These are phyloP conservation scores for Prorops nasuta DNA, from an alignment of 1,140 invertebrate genomes.

Conservation along the genomic window DNA sequence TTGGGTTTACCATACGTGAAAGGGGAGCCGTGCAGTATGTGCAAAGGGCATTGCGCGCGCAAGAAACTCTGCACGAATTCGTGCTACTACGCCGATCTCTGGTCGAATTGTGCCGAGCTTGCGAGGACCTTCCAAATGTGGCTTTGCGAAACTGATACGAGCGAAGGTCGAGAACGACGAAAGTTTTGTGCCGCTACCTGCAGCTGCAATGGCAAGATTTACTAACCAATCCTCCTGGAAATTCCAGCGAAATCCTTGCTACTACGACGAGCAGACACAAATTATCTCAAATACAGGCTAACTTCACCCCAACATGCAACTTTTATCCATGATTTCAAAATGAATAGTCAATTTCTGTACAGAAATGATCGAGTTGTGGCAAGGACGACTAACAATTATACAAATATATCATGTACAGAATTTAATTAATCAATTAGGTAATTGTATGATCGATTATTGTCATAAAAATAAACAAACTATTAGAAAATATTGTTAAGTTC, in stretches of 20 bases:
- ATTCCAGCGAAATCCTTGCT: not conserved
- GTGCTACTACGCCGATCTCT: constrained; percentile 69
- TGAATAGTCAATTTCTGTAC: not conserved
- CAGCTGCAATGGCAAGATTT: constrained; percentile 61
- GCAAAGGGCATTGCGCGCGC: constrained; percentile 63
- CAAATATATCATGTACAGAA: too few relatives aligned
- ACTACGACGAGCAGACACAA: too few relatives aligned
- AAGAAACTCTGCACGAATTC: constrained; percentile 72
- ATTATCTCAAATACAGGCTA: too few relatives aligned
- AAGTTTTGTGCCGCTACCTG: constrained; percentile 72
- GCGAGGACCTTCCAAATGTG: constrained; percentile 59
- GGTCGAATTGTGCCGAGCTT: constrained; percentile 72
- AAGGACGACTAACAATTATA: not conserved
- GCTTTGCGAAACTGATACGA: constrained; percentile 62
- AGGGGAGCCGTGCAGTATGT: constrained; percentile 65
- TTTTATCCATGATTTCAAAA: not conserved
- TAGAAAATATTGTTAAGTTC: too few relatives aligned
- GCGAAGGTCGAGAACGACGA: constrained; percentile 58
- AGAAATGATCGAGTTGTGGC: not conserved
- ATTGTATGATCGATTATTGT: too few relatives aligned
- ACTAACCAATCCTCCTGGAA: not conserved
- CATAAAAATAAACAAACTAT: too few relatives aligned
- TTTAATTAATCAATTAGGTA: too few relatives aligned
- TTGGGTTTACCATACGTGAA: constrained; percentile 67
- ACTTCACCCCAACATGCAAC: too few relatives aligned